Conservation (phyloP, 2,797 vertebrate genomes). For the Syngnathus acus region DNA sequence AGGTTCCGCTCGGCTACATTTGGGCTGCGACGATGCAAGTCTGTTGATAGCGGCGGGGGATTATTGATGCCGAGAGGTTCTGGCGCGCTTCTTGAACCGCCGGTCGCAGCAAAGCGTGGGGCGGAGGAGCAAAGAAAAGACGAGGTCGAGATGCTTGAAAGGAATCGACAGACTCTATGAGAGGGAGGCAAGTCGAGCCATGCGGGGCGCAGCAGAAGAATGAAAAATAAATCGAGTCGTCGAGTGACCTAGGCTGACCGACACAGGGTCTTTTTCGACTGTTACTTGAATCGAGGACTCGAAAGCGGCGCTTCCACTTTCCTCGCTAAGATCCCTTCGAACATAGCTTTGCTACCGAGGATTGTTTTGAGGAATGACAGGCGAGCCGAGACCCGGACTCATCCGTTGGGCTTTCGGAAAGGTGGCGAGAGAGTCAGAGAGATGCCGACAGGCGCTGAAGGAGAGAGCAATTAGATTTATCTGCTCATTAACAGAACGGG, state of each 20-base stretch:
- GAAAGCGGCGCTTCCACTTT: no score
- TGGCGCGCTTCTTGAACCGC: not conserved
- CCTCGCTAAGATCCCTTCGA: no score
- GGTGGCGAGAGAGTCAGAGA: conserved; percentile 23
- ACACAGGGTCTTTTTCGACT: not conserved
- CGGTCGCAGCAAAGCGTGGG: not conserved
- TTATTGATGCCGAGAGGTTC: conserved; percentile 14
- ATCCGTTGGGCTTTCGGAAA: conserved; percentile 35
- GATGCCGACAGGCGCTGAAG: conserved; percentile 50
- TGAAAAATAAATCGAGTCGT: not conserved
- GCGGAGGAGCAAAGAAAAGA: conserved; percentile 16
- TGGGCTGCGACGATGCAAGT: conserved; percentile 22
- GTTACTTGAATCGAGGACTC: no score
- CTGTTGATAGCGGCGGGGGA: conserved; percentile 22
- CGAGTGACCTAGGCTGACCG: conserved; percentile 3
- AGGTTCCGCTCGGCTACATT: conserved; percentile 16
- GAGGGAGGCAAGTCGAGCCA: not conserved
- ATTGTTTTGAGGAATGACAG: conserved; percentile 18
- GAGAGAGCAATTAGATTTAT: conserved; percentile 74
- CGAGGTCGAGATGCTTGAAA: conserved; percentile 15
- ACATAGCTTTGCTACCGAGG: not conserved
- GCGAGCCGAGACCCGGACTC: conserved; percentile 26
- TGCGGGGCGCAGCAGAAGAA: not conserved
- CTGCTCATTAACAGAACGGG: conserved; percentile 72
- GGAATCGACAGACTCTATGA: not conserved